These are phyloP conservation scores for Coenonympha glycerion DNA, from an alignment of 2,888 invertebrate genomes.

Conservation along the genomic window DNA sequence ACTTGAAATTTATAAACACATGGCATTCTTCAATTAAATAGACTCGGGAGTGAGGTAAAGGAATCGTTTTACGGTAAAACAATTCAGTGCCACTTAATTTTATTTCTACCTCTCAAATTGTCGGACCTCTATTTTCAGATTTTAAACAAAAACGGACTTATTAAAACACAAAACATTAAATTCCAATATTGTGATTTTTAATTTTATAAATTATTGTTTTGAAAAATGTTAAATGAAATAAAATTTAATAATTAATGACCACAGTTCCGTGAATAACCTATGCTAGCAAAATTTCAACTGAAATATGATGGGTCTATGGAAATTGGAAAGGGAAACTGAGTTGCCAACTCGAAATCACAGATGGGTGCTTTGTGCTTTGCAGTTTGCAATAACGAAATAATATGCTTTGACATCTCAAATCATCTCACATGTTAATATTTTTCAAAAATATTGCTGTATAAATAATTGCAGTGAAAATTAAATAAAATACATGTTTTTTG, in stretches of 20 bases:
- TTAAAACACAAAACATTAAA: neutral
- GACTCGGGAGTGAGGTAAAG: constrained; percentile 1
- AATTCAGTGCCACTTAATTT: constrained; percentile 25
- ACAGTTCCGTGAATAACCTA: constrained; percentile 16
- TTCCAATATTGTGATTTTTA: neutral
- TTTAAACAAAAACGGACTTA: neutral
- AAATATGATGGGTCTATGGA: too few relatives aligned
- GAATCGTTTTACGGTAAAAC: too few relatives aligned
- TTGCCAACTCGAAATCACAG: too few relatives aligned
- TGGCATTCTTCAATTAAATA: constrained; percentile 17
- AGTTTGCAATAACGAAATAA: too few relatives aligned
- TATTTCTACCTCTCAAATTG: constrained; percentile 21
- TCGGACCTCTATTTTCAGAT: neutral
- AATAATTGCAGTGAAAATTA: too few relatives aligned
- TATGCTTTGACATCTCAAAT: too few relatives aligned
- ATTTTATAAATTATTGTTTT: neutral
- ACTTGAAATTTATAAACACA: constrained; percentile 14
- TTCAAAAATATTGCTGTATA: too few relatives aligned
- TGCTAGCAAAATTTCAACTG: constrained; percentile 15
- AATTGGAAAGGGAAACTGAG: too few relatives aligned
- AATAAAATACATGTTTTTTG: too few relatives aligned
- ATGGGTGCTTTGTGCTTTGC: too few relatives aligned
- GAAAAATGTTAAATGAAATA: constrained; percentile 3
- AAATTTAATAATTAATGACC: constrained; percentile 8
- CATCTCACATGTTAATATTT: too few relatives aligned